These are phyloP conservation scores for Ectropis grisescens DNA, from an alignment of 1,140 invertebrate species.

Conservation along the genomic window DNA sequence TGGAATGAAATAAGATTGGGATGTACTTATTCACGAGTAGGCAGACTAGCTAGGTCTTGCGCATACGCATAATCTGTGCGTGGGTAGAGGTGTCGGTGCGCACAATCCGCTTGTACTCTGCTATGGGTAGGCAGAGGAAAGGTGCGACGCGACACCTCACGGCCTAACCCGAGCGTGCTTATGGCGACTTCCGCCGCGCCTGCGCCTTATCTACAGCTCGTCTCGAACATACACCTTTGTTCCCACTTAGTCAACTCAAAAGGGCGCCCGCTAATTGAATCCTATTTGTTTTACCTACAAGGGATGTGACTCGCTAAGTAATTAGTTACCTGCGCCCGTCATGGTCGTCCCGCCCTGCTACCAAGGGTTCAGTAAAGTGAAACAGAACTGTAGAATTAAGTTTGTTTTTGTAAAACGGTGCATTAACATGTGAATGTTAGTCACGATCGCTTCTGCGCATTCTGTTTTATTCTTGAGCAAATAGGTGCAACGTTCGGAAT, in stretches of 20 bases:
- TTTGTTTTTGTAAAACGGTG: constrained; percentile 3
- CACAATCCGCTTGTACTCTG: too few species aligned
- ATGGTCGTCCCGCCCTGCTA: too few species aligned
- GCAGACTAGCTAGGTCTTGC: too few species aligned
- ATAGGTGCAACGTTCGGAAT: constrained; percentile 5
- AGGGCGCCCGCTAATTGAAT: constrained; percentile 29
- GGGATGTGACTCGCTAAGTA: constrained; percentile 4
- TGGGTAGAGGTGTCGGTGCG: too few species aligned
- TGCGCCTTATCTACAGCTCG: constrained; percentile 32
- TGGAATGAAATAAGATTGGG: too few species aligned
- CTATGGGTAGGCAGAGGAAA: too few species aligned
- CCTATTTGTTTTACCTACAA: constrained; percentile 18
- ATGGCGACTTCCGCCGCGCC: constrained; percentile 40
- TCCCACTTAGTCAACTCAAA: constrained; percentile 31
- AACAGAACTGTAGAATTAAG: constrained; percentile 2
- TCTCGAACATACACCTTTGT: constrained; percentile 37
- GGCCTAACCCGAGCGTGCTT: constrained; percentile 11
- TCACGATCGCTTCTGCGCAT: constrained; percentile 4
- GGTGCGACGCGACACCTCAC: too few species aligned
- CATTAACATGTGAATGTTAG: constrained; percentile 9
- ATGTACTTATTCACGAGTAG: too few species aligned
- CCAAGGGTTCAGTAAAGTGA: too few species aligned
- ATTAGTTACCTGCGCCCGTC: constrained; percentile 3
- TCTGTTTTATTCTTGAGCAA: constrained; percentile 6
- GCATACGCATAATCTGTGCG: too few species aligned